A percentile compares a stretch with the other conserved stretches of the same genome.
phyloP scores from a whole-genome alignment of 2,113 vertebrate genomes.

The Sylvietta virens region DNA sequence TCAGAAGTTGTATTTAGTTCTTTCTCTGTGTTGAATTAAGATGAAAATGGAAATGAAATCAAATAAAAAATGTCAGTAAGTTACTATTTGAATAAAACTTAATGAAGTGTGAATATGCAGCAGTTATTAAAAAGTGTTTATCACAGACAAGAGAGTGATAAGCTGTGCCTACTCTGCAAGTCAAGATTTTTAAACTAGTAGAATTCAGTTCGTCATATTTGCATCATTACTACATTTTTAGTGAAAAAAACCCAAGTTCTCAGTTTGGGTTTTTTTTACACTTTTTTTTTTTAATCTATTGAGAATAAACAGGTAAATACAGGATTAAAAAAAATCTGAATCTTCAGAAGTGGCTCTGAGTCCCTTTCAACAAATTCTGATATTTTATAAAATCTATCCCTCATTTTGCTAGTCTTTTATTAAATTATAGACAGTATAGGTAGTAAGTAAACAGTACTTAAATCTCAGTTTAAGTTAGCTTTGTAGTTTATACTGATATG shows the following conservation, averaged over 20 bases:
- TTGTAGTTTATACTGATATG: background rate
- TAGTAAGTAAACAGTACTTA: background rate
- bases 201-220: background rate
- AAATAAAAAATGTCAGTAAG: background rate
- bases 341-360: background rate
- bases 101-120: background rate
- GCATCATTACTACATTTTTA: background rate
- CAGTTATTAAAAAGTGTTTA: background rate
- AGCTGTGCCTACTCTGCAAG: background rate
- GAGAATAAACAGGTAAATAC: background rate
- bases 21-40: background rate
- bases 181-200: background rate
- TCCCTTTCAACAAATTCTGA: background rate
- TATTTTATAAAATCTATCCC: background rate
- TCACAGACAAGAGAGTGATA: background rate
- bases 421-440: background rate
- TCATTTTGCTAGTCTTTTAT: background rate
- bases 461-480: background rate
- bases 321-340: background rate
- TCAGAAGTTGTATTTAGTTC: background rate
- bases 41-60: background rate
- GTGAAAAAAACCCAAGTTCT: fast-evolving
- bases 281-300: background rate
- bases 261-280: background rate
- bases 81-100: background rate